Evolutionary conservation across 2,888 invertebrate genomes (phyloP).

Genomic region (Anodontia alba): DNA sequence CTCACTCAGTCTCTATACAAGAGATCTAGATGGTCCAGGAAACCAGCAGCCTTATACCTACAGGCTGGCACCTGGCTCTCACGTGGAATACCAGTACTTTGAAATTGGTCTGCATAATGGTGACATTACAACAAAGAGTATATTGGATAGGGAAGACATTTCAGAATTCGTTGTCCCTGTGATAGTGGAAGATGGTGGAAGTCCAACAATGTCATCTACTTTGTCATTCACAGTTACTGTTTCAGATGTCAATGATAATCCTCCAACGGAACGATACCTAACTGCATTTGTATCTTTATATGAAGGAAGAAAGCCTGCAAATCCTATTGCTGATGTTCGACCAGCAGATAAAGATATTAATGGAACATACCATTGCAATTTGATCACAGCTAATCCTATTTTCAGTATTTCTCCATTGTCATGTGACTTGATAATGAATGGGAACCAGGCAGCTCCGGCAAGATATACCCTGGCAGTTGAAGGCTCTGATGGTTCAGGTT

Average conservation of each 20-base stretch:
- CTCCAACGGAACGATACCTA: conserved; percentile 93
- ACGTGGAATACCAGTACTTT: conserved; percentile 89
- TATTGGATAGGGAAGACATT: conserved; percentile 92
- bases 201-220: conserved; percentile 92
- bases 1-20: conserved; percentile 71
- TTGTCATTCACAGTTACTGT: conserved; percentile 90
- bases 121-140: conserved; percentile 91
- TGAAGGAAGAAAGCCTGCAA: conserved; percentile 86
- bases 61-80: conserved; percentile 88
- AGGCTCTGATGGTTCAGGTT: conserved; percentile 95
- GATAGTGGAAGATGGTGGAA: conserved; percentile 91
- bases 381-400: conserved; percentile 82
- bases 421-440: conserved; percentile 91
- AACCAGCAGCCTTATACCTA: conserved; percentile 97
- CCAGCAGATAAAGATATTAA: conserved; percentile 96
- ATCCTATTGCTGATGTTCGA: conserved; percentile 95
- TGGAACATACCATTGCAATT: conserved; percentile 94
- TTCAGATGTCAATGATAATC: conserved; percentile 95
- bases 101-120: conserved; percentile 93
- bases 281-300: conserved; percentile 91
- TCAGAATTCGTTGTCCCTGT: conserved; percentile 91
- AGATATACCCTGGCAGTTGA: conserved; percentile 89
- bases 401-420: conserved; percentile 89
- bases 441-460: conserved; percentile 37
- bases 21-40: conserved; percentile 94